phyloP scores from a whole-genome alignment of 1,140 invertebrate species.

The Ostrea denselamellosa region DNA sequence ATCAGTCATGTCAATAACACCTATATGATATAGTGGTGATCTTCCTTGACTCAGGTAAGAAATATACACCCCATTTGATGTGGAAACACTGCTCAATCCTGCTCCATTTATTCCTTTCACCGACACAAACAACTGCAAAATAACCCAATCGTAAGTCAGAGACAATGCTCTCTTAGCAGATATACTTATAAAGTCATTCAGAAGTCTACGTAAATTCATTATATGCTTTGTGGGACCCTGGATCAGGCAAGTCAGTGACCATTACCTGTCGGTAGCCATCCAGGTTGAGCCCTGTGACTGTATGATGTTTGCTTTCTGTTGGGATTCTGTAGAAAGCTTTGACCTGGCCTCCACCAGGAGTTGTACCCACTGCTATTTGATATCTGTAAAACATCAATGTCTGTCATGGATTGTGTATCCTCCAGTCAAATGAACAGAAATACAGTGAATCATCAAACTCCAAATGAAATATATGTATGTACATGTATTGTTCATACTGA shows the following conservation, averaged over 20 bases:
- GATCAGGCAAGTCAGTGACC: too few relatives aligned
- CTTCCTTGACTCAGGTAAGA: constrained; percentile 66
- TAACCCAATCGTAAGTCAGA: too few relatives aligned
- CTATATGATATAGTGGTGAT: constrained; percentile 57
- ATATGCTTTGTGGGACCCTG: too few relatives aligned
- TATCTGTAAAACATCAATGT: constrained; percentile 49
- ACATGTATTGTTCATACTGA: too few relatives aligned
- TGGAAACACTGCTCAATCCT: constrained; percentile 57
- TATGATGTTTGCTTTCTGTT: constrained; percentile 46
- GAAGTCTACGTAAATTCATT: too few relatives aligned
- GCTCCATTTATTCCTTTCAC: constrained; percentile 67
- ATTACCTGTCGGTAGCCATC: constrained; percentile 58
- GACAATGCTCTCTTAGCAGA: too few relatives aligned
- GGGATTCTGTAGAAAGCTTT: constrained; percentile 56
- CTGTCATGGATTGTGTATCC: too few relatives aligned
- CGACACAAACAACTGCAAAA: constrained; percentile 64
- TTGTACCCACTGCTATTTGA: constrained; percentile 63
- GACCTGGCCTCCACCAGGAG: constrained; percentile 62
- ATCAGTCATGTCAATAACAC: constrained; percentile 54
- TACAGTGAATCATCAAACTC: too few relatives aligned
- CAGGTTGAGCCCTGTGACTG: constrained; percentile 55
- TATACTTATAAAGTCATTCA: too few relatives aligned
- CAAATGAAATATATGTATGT: too few relatives aligned
- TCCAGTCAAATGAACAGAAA: too few relatives aligned
- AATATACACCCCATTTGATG: constrained; percentile 67